Conservation (phyloP, 1,140 invertebrate species). For the Mactra quadrangularis region DNA sequence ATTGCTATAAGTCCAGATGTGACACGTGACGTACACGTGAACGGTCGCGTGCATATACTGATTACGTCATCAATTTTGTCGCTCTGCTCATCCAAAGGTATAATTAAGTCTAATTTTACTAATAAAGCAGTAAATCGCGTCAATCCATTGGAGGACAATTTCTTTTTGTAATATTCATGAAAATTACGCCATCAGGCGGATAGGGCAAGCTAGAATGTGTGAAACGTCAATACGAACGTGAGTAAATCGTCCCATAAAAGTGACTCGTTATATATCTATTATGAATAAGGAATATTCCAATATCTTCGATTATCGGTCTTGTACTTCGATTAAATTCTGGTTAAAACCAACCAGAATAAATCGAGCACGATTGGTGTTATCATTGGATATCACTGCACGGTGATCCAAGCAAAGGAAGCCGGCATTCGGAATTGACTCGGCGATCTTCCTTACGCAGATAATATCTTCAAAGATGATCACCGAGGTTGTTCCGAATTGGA, state of each 20-base stretch:
- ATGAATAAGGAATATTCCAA: too few relatives aligned
- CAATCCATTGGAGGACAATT: slow-evolving; percentile 29
- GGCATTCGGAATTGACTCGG: too few relatives aligned
- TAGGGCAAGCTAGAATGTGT: background rate
- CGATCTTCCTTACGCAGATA: too few relatives aligned
- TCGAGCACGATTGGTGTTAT: too few relatives aligned
- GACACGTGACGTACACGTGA: slow-evolving; percentile 29
- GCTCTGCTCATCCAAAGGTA: slow-evolving; percentile 42
- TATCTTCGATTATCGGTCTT: too few relatives aligned
- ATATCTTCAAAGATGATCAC: too few relatives aligned
- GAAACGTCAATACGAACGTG: background rate
- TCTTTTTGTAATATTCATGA: slow-evolving; percentile 35
- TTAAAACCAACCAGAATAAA: background rate
- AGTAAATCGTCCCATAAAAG: background rate
- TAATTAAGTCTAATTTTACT: slow-evolving; percentile 54
- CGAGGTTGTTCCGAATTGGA: too few relatives aligned
- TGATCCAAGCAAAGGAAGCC: too few relatives aligned
- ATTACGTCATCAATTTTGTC: slow-evolving; percentile 51
- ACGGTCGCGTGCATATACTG: slow-evolving; percentile 28
- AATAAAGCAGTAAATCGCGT: slow-evolving; percentile 43
- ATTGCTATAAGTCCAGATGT: slow-evolving; percentile 38
- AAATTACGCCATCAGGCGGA: background rate
- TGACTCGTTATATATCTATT: too few relatives aligned
- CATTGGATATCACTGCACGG: too few relatives aligned
- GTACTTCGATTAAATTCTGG: background rate